These are phyloP conservation scores for Oscheius sp. DNA, from an alignment of 2,888 invertebrate genomes.

Conservation along the genomic window DNA sequence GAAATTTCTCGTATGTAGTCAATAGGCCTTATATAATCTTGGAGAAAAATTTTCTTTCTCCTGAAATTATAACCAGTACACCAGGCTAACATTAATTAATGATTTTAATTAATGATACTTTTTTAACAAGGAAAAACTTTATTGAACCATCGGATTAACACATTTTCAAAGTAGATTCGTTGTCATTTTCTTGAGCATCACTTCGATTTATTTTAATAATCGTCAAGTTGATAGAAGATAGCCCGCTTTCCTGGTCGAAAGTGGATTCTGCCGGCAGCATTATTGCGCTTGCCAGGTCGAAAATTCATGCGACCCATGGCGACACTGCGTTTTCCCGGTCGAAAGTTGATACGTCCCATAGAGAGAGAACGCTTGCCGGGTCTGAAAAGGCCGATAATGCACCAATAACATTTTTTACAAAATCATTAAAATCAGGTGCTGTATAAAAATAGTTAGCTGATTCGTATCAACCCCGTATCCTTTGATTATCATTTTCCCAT, in stretches of 20 bases:
- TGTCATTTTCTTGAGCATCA: too few relatives aligned
- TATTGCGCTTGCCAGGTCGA: slow-evolving; percentile 63
- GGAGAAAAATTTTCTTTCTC: not conserved
- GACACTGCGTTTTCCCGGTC: slow-evolving; percentile 41
- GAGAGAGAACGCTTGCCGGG: slow-evolving; percentile 65
- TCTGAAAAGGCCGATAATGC: slow-evolving; percentile 52
- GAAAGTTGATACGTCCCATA: slow-evolving; percentile 40
- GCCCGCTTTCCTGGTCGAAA: slow-evolving; percentile 34
- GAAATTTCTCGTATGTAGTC: too few relatives aligned
- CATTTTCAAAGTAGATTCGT: too few relatives aligned
- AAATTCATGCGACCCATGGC: slow-evolving; percentile 31
- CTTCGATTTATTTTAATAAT: too few relatives aligned
- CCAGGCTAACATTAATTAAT: too few relatives aligned
- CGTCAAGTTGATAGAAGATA: not conserved
- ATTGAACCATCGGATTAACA: too few relatives aligned
- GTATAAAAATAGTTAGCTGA: not conserved
- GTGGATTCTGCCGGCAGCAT: slow-evolving; percentile 47
- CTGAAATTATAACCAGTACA: too few relatives aligned
- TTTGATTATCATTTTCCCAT: not conserved
- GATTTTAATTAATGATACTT: too few relatives aligned
- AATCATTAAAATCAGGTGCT: too few relatives aligned
- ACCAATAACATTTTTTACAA: too few relatives aligned
- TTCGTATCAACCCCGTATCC: not conserved
- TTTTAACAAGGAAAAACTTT: too few relatives aligned
- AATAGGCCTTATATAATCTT: not conserved